A percentile compares a stretch with the other conserved stretches of the same genome.
phyloP scores from a whole-genome alignment of 92 coral and sea anemone genomes.

The Parazoanthus darwini region DNA sequence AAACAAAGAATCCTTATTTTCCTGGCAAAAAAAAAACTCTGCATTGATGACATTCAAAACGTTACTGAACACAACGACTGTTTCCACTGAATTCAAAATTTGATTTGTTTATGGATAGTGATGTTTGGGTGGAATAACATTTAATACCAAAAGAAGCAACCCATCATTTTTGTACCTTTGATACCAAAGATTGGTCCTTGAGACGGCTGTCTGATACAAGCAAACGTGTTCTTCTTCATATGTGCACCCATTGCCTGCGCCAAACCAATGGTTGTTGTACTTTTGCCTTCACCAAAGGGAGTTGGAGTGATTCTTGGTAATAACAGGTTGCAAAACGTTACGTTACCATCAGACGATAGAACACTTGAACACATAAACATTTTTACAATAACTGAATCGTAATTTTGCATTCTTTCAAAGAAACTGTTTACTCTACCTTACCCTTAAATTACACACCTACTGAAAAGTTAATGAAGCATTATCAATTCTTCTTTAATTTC shows the following conservation, averaged over 20 bases:
- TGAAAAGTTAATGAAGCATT: no score
- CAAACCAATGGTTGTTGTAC: constrained; percentile 96
- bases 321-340: neutral
- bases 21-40: no score
- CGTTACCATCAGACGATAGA: neutral
- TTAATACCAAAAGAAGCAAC: neutral
- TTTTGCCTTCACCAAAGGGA: constrained; percentile 98
- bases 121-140: no score
- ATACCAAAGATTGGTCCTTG: constrained; percentile 99
- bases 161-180: constrained; percentile 63
- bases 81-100: no score
- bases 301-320: constrained; percentile 90
- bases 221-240: constrained; percentile 88
- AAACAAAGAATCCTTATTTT: no score
- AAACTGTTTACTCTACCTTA: no score
- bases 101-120: no score
- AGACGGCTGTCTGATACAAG: constrained; percentile 99
- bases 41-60: no score
- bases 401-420: neutral
- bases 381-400: neutral
- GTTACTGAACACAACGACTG: no score
- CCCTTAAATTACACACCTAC: no score
- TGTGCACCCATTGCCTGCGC: constrained; percentile 98
- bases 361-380: neutral
- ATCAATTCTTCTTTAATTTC: no score